Evolutionary conservation across 2,888 invertebrate genomes (phyloP).

Genomic region (Megaustenia siamemsis): DNA sequence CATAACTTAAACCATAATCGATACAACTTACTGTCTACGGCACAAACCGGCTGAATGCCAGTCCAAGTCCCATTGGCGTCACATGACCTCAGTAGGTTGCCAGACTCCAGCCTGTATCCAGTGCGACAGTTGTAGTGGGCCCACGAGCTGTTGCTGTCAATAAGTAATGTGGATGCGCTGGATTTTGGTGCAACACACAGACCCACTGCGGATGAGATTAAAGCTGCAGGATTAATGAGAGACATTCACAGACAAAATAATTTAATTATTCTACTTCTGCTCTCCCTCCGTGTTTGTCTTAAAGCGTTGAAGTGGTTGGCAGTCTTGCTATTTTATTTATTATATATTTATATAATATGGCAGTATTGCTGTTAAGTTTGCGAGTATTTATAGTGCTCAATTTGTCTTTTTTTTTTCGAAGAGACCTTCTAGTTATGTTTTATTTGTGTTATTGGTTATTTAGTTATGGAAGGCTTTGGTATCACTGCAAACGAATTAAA

Average conservation of each 20-base stretch:
- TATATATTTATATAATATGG: too few species aligned
- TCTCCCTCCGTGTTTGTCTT: neutral
- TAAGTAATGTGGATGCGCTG: slow-evolving; percentile 21
- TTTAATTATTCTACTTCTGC: too few species aligned
- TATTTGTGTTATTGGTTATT: too few species aligned
- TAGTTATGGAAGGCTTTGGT: too few species aligned
- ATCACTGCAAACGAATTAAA: too few species aligned
- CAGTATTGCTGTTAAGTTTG: too few species aligned
- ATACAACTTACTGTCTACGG: slow-evolving; percentile 55
- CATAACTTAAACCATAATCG: neutral
- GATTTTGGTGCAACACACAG: neutral
- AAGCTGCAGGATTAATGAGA: neutral
- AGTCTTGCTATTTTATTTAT: too few species aligned
- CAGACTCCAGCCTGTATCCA: slow-evolving; percentile 51
- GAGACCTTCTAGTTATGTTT: too few species aligned
- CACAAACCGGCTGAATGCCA: slow-evolving; percentile 43
- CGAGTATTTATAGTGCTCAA: too few species aligned
- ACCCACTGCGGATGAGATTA: too few species aligned
- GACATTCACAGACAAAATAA: neutral
- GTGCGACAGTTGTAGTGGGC: slow-evolving; percentile 51
- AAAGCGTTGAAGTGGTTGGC: too few species aligned
- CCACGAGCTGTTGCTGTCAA: slow-evolving; percentile 37
- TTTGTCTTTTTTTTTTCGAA: too few species aligned
- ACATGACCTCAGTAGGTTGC: slow-evolving; percentile 50
- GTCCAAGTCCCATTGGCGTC: slow-evolving; percentile 54